Evolutionary conservation across 2,888 invertebrate genomes (phyloP).

Genomic region (Tuberolachnus salignus): DNA sequence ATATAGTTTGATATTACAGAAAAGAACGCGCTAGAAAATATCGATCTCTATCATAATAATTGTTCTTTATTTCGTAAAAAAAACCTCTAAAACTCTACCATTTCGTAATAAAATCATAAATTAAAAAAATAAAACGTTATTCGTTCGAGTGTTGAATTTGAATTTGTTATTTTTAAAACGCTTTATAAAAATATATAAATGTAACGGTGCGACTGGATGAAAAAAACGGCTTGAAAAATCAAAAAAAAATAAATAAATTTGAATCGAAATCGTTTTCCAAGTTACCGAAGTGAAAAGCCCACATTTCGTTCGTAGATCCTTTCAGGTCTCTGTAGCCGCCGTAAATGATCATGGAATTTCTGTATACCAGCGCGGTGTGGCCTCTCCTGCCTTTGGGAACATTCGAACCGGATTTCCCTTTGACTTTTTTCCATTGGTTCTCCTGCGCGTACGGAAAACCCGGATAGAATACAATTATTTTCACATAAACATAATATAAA

Average conservation of each 20-base stretch:
- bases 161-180: neutral
- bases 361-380: constrained; percentile 80
- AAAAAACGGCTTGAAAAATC: neutral
- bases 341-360: constrained; percentile 80
- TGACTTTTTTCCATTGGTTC: constrained; percentile 70
- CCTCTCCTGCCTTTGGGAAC: constrained; percentile 80
- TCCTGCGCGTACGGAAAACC: constrained; percentile 61
- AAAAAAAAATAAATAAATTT: neutral
- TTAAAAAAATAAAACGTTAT: constrained; percentile 29
- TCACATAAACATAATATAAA: neutral
- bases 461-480: constrained; percentile 18
- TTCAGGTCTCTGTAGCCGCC: constrained; percentile 86
- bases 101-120: too few relatives aligned
- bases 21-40: too few relatives aligned
- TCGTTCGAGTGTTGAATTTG: too few relatives aligned
- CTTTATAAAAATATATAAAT: neutral
- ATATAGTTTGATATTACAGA: too few relatives aligned
- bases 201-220: too few relatives aligned
- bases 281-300: constrained; percentile 86
- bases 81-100: too few relatives aligned
- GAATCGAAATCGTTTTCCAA: neutral
- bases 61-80: too few relatives aligned
- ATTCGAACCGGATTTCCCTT: constrained; percentile 66
- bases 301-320: constrained; percentile 83
- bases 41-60: too few relatives aligned